These are phyloP conservation scores for Microcebus murinus DNA, from an alignment of 2,113 vertebrate genomes.

Conservation along the genomic window DNA sequence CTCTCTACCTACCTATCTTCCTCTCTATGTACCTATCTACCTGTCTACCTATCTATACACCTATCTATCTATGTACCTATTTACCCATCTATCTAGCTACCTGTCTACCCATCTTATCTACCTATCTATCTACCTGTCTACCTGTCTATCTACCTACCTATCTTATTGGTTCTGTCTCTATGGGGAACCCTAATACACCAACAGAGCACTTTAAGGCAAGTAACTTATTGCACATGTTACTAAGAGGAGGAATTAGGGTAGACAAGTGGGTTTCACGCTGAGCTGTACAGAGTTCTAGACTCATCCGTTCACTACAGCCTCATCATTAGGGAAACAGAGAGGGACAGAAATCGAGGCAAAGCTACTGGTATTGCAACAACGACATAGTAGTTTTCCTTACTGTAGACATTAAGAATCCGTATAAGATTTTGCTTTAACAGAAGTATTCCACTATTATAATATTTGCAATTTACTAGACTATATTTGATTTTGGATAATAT, in stretches of 20 bases:
- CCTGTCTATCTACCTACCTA: neutral
- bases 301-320: neutral
- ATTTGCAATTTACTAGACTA: no score
- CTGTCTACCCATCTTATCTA: neutral
- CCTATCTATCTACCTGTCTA: neutral
- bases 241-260: neutral
- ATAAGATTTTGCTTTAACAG: neutral
- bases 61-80: neutral
- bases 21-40: neutral
- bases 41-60: no score
- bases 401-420: rapidly evolving
- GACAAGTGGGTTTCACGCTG: no score
- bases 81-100: neutral
- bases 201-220: neutral
- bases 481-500: neutral
- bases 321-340: neutral
- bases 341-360: neutral
- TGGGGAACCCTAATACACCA: neutral
- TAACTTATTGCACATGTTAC: rapidly evolving
- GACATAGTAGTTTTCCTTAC: neutral
- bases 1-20: neutral
- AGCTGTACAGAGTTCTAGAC: no score
- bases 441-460: neutral
- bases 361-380: neutral
- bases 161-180: neutral